These are phyloP conservation scores for Sitta carolinensis DNA, from an alignment of 2,797 vertebrate species.

Conservation along the genomic window DNA sequence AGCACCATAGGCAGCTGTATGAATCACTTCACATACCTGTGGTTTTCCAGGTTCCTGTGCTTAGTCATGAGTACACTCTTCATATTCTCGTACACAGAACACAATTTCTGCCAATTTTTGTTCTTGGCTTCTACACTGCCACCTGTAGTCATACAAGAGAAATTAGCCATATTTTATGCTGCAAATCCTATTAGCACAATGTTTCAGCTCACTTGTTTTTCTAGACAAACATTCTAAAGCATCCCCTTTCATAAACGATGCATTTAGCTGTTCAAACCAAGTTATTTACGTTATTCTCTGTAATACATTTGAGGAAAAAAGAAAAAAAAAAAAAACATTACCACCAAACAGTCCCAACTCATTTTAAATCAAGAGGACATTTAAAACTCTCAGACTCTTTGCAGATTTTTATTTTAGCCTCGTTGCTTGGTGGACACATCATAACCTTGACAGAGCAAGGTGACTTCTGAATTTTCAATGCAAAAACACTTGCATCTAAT, in stretches of 20 bases:
- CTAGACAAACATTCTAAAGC: background rate
- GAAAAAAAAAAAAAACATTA: background rate
- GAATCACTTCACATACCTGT: conserved; percentile 78
- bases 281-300: background rate
- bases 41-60: conserved; percentile 75
- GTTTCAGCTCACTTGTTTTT: background rate
- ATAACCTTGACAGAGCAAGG: background rate
- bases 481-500: background rate
- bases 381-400: background rate
- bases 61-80: conserved; percentile 72
- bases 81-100: conserved; percentile 34
- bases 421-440: background rate
- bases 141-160: conserved; percentile 78
- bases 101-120: conserved; percentile 68
- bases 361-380: background rate
- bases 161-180: conserved; percentile 65
- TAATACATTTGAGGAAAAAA: background rate
- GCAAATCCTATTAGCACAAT: background rate
- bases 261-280: background rate
- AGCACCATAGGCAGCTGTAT: conserved; percentile 53
- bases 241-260: background rate
- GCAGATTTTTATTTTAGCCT: background rate
- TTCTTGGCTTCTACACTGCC: conserved; percentile 78
- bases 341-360: background rate
- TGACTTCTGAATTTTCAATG: background rate